These are phyloP conservation scores for Grantiella picta DNA, from an alignment of 2,113 vertebrate species.

Conservation along the genomic window DNA sequence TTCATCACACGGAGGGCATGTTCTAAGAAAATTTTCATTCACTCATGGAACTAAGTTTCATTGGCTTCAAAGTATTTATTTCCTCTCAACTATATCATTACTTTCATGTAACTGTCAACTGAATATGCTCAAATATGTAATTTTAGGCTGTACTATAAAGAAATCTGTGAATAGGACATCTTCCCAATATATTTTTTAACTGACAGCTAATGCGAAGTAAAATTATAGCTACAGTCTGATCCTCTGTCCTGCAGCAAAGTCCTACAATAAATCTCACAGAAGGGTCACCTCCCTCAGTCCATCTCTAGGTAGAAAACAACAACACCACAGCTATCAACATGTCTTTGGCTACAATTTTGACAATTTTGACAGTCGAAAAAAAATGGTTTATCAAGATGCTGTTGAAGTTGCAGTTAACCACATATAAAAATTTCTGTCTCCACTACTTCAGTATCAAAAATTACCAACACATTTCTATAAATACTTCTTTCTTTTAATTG, in stretches of 20 bases:
- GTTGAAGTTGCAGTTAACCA: neutral
- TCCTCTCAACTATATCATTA: constrained; percentile 53
- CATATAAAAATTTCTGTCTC: neutral
- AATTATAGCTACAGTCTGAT: constrained; percentile 59
- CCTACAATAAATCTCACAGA: constrained; percentile 28
- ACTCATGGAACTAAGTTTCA: constrained; percentile 12
- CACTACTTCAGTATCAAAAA: neutral
- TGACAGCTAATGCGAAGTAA: constrained; percentile 66
- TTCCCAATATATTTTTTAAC: constrained; percentile 47
- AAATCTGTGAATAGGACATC: constrained; percentile 54
- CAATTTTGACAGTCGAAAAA: neutral
- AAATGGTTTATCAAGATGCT: neutral
- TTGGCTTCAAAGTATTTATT: constrained; percentile 60
- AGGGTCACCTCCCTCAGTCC: neutral
- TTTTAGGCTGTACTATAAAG: constrained; percentile 62
- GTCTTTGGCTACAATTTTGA: neutral
- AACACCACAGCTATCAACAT: neutral
- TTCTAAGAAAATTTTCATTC: constrained; percentile 42
- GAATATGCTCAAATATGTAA: constrained; percentile 65
- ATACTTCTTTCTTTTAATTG: neutral
- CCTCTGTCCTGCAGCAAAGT: neutral
- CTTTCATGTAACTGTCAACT: constrained; percentile 67
- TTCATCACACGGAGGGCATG: neutral
- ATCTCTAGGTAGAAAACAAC: constrained; percentile 3
- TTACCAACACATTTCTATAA: neutral